Evolutionary conservation across 2,888 invertebrate genomes (phyloP).

Genomic region (Agrilus mali): DNA sequence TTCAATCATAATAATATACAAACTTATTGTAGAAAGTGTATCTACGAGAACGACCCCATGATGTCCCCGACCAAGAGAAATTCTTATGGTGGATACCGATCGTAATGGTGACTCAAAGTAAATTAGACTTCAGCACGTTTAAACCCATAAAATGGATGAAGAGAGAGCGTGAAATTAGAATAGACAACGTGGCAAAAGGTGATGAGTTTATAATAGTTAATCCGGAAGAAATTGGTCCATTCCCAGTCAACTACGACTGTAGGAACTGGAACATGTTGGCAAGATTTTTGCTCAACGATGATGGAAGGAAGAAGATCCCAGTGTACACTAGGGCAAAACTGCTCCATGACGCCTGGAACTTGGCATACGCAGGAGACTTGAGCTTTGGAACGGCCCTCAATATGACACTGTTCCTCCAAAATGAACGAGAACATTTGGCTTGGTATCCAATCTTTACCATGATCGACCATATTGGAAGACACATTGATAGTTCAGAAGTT

Average conservation of each 20-base stretch:
- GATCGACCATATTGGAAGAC: slow-evolving; percentile 67
- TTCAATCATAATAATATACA: background rate
- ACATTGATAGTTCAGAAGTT: slow-evolving; percentile 52
- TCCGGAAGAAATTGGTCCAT: slow-evolving; percentile 75
- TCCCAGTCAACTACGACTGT: slow-evolving; percentile 70
- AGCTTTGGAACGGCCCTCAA: slow-evolving; percentile 64
- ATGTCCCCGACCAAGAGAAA: slow-evolving; percentile 55
- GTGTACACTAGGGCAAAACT: slow-evolving; percentile 62
- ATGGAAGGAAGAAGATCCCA: slow-evolving; percentile 45
- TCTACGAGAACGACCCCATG: slow-evolving; percentile 58
- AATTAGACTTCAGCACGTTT: slow-evolving; percentile 44
- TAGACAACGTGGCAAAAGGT: slow-evolving; percentile 41
- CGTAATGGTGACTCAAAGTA: slow-evolving; percentile 45
- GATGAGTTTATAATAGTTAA: slow-evolving; percentile 65
- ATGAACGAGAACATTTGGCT: slow-evolving; percentile 61
- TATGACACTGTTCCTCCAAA: slow-evolving; percentile 63
- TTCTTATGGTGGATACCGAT: slow-evolving; percentile 67
- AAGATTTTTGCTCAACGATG: slow-evolving; percentile 44
- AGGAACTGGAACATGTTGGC: slow-evolving; percentile 66
- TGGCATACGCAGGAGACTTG: slow-evolving; percentile 65
- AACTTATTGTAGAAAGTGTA: slow-evolving; percentile 53
- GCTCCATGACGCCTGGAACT: slow-evolving; percentile 65
- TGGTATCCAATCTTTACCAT: slow-evolving; percentile 78
- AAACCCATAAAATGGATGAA: slow-evolving; percentile 52
- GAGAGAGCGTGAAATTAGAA: slow-evolving; percentile 39